These are phyloP conservation scores for Ferdinandea cuprea DNA, from an alignment of 2,888 invertebrate species.

Conservation along the genomic window DNA sequence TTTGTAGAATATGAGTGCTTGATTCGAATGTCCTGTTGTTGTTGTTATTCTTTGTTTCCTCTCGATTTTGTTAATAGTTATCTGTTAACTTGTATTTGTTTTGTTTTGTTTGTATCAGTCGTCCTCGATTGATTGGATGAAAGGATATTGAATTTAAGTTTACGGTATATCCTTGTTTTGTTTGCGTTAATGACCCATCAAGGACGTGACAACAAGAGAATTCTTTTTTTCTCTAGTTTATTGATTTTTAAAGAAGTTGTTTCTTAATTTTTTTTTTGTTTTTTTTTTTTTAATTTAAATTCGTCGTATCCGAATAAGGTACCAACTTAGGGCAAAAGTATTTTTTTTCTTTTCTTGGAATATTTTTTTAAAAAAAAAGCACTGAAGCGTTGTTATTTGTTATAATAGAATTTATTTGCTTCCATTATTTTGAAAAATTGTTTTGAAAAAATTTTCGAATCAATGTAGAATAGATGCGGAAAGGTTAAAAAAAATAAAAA, in stretches of 20 bases:
- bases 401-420: background rate
- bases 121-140: conserved; percentile 23
- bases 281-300: background rate
- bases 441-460: background rate
- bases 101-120: conserved; percentile 8
- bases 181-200: conserved; percentile 52
- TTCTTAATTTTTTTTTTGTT: background rate
- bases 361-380: background rate
- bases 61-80: conserved; percentile 51
- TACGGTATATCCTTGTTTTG: conserved; percentile 34
- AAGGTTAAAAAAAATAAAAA: background rate
- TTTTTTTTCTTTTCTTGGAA: background rate
- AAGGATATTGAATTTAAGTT: conserved; percentile 59
- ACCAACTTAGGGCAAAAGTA: too few species aligned
- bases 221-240: background rate
- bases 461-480: background rate
- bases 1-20: conserved; percentile 38
- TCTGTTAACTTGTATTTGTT: conserved; percentile 7
- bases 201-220: conserved; percentile 50
- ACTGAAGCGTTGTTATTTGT: conserved; percentile 7
- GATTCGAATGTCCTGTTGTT: conserved; percentile 1
- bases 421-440: background rate
- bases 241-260: background rate
- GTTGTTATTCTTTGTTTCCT: conserved; percentile 29
- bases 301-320: background rate